Conservation (phyloP, 1,140 invertebrate genomes). For the Leptinotarsa lineolata region DNA sequence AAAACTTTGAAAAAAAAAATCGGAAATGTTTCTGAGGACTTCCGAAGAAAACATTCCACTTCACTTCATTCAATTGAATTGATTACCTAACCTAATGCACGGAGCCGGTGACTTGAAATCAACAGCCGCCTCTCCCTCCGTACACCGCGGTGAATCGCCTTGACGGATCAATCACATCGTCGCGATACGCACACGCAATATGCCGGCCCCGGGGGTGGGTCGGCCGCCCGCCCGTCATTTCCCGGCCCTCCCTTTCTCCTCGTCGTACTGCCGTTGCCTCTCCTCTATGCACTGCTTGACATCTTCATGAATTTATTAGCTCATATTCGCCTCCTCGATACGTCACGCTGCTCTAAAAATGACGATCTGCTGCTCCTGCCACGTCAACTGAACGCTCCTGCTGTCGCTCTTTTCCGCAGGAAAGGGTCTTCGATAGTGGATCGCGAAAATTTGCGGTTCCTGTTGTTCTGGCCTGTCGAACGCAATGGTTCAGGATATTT, state of each 20-base stretch:
- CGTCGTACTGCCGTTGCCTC: neutral
- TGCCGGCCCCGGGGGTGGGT: conserved; percentile 4
- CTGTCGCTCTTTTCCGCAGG: neutral
- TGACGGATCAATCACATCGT: conserved; percentile 18
- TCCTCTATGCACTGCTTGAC: conserved; percentile 6
- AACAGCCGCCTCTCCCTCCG: neutral
- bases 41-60: no score
- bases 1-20: no score
- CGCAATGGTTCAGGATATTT: no score
- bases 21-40: no score
- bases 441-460: neutral
- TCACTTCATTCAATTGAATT: no score
- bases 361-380: conserved; percentile 4
- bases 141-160: neutral
- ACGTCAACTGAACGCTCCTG: neutral
- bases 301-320: conserved; percentile 8
- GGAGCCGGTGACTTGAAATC: no score
- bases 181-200: conserved; percentile 19
- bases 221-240: neutral
- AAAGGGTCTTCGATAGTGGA: neutral
- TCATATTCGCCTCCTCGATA: conserved; percentile 4
- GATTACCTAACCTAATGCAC: no score
- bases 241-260: neutral
- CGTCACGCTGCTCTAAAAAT: neutral
- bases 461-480: neutral